These are phyloP conservation scores for Capitulum mitella DNA, from an alignment of 2,888 invertebrate genomes.

Conservation along the genomic window DNA sequence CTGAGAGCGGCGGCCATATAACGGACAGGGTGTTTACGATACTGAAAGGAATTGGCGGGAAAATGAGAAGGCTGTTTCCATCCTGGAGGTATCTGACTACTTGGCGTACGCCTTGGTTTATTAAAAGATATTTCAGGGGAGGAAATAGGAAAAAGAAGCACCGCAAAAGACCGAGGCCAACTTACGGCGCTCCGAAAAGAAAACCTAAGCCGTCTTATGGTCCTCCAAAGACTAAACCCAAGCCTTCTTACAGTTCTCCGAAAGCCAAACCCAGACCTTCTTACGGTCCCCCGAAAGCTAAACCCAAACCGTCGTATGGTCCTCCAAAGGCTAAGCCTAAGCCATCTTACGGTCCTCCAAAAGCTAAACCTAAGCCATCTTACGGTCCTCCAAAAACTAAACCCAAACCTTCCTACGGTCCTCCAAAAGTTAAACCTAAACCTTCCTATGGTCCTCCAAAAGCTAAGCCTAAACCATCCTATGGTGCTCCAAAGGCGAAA, in stretches of 20 bases:
- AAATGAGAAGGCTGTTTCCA: background rate
- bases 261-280: background rate
- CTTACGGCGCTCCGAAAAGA: background rate
- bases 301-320: background rate
- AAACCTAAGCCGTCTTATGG: background rate
- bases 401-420: background rate
- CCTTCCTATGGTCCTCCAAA: background rate
- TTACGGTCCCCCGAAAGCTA: background rate
- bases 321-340: background rate
- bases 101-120: background rate
- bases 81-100: background rate
- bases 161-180: background rate
- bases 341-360: background rate
- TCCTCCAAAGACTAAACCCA: background rate
- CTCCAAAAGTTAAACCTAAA: background rate
- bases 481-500: background rate
- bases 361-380: background rate
- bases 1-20: background rate
- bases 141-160: background rate
- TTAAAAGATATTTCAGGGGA: background rate
- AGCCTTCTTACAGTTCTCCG: background rate
- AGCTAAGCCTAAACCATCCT: background rate
- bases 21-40: background rate
- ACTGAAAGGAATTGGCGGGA: background rate
- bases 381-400: background rate